These are phyloP conservation scores for Drosophila santomea DNA, from an alignment of 1,140 invertebrate genomes.

Conservation along the genomic window DNA sequence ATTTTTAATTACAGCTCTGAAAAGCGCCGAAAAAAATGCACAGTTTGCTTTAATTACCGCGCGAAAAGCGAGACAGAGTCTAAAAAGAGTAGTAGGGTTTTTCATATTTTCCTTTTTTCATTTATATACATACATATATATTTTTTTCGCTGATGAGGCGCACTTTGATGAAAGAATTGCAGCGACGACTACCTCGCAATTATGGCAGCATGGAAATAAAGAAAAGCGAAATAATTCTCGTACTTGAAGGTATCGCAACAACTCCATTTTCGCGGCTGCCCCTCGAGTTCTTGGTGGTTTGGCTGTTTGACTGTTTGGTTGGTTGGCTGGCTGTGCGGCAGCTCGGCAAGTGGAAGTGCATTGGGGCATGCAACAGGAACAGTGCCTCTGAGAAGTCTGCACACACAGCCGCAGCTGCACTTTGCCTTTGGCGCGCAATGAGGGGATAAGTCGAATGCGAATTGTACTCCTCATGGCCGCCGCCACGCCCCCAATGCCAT, in stretches of 20 bases:
- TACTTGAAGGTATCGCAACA: constrained; percentile 66
- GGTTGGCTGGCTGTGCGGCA: constrained; percentile 45
- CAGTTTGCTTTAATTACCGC: constrained; percentile 80
- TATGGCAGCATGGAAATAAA: constrained; percentile 81
- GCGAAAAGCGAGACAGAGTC: constrained; percentile 31
- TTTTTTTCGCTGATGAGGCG: constrained; percentile 68
- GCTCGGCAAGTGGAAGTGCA: constrained; percentile 81
- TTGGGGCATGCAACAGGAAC: constrained; percentile 66
- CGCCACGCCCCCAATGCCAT: constrained; percentile 46
- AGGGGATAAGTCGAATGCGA: constrained; percentile 22
- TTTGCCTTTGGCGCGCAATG: constrained; percentile 43
- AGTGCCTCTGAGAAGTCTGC: constrained; percentile 16
- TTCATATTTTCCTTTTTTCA: constrained; percentile 8
- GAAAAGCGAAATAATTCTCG: constrained; percentile 74
- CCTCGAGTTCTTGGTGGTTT: constrained; percentile 62
- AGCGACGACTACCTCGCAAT: constrained; percentile 62
- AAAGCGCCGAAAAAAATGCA: constrained; percentile 75
- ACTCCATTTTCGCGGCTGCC: constrained; percentile 66
- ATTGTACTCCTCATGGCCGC: constrained; percentile 43
- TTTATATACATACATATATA: constrained; percentile 16
- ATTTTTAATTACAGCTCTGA: constrained; percentile 81
- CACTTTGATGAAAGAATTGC: constrained; percentile 81
- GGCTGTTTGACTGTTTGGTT: constrained; percentile 33
- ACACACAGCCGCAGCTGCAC: constrained; percentile 37
- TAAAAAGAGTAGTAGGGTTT: constrained; percentile 18